Evolutionary conservation across 1,140 invertebrate species (phyloP).

Genomic region (Tetragonula clypearis): DNA sequence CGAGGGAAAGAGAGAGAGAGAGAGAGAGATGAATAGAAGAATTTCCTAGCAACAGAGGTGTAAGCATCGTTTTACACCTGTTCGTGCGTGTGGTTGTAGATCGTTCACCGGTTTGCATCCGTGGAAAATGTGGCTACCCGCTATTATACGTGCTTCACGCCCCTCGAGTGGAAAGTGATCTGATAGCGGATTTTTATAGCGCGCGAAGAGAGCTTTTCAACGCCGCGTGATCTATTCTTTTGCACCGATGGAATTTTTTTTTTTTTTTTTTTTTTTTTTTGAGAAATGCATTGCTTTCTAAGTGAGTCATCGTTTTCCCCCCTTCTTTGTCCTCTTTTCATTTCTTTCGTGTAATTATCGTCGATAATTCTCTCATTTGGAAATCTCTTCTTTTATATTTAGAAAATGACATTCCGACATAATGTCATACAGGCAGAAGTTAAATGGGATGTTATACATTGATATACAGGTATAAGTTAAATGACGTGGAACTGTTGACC

Average conservation of each 20-base stretch:
- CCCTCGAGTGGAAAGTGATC: slow-evolving; percentile 23
- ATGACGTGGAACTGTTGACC: too few species aligned
- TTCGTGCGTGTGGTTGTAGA: not conserved
- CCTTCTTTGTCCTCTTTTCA: not conserved
- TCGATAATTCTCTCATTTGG: not conserved
- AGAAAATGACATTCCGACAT: not conserved
- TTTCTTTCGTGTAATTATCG: not conserved
- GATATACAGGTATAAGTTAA: too few species aligned
- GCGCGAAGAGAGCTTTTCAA: slow-evolving; percentile 16
- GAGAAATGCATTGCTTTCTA: not conserved
- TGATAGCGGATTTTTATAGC: slow-evolving; percentile 33
- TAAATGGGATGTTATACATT: too few species aligned
- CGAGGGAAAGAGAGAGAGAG: not conserved
- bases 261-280: not conserved
- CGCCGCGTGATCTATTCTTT: slow-evolving; percentile 17
- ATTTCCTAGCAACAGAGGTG: not conserved
- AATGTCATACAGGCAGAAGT: not conserved
- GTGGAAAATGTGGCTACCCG: slow-evolving; percentile 19
- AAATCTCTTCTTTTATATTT: not conserved
- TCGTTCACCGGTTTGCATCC: slow-evolving; percentile 12
- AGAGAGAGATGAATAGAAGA: not conserved
- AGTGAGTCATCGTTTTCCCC: not conserved
- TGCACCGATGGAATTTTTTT: slow-evolving; percentile 7
- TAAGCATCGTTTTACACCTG: not conserved
- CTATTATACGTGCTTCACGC: slow-evolving; percentile 18